Base-by-base conservation (phyloP, 1,140 invertebrate genomes). In the Zaprionus africanus region DNA sequence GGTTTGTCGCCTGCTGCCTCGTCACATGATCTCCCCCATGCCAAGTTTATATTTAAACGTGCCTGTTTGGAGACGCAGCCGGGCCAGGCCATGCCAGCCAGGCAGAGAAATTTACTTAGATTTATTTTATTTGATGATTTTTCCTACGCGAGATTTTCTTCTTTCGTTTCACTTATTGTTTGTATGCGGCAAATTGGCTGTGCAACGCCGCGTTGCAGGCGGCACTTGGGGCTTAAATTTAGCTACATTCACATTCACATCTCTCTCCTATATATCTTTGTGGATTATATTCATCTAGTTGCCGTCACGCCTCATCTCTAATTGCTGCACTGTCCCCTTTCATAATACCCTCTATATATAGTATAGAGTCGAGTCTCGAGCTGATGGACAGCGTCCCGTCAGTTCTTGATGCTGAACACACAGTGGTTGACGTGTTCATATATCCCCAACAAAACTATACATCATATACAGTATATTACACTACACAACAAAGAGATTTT, bases 11-110 rank as follows among this genome's bases (percentile, higher is more conserved):
- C 63, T 51, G 63, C 34, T 31, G 38, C 24, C 41, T 36, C 63
- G 78, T 84, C 84, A 88, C 81, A 84, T 85, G 84, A 90, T 90
- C 85, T 90, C 78, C 85, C 85, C 85, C 85, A 88, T 88, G 85
- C 85, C 84, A 79, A 90, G 85, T 85, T 88, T 90, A 90, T 88
- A 90, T 81, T 84, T 90, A 90, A 71, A 76, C 59, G 59, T 58
- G 64, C 56, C 43, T 54, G 53, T 78, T 88, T 87, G 84, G 85
- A 88, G 54, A 81, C 75, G 74, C 81, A 81, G 63, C 66, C 36
- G 22, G 26, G 62, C 71, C 41, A 41, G 13, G 59, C 60, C 15
- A 68, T 19, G 46, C 34, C 49, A 13, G 59, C 60, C 12, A 68
- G 46, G 46, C 22, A 76, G 49, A 9, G 31, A 34, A 58, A 76